phyloP scores from a whole-genome alignment of 2,113 vertebrate species.

The Gavia stellata region DNA sequence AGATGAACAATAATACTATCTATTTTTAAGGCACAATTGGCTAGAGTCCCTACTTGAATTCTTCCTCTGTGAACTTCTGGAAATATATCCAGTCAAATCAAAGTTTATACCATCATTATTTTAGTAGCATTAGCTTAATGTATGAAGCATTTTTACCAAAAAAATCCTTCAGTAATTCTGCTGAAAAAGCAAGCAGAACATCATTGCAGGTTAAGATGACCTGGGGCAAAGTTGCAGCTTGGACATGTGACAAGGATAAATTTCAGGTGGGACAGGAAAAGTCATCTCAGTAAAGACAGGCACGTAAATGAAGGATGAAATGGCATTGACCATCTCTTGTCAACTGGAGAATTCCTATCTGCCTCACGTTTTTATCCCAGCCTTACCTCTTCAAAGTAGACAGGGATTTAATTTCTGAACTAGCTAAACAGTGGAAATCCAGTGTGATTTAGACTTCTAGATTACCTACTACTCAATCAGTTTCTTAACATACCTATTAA shows the following conservation, averaged over 20 bases:
- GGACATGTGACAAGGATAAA: neutral
- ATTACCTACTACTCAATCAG: neutral
- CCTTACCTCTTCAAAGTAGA: neutral
- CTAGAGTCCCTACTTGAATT: conserved; percentile 30
- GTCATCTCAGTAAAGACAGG: neutral
- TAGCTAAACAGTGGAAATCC: neutral
- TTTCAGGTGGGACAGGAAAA: neutral
- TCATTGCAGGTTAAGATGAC: neutral
- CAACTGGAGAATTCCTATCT: neutral
- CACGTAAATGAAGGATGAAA: neutral
- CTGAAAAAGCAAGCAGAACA: neutral
- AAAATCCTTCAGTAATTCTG: neutral
- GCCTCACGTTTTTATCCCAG: neutral
- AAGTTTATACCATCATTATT: neutral
- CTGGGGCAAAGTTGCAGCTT: neutral
- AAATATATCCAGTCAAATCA: conserved; percentile 33
- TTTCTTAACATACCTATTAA: conserved; percentile 77
- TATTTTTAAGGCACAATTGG: conserved; percentile 62
- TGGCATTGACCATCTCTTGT: neutral
- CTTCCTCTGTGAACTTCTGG: conserved; percentile 53
- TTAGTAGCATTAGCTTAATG: neutral
- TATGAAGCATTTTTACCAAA: neutral
- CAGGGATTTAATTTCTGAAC: neutral
- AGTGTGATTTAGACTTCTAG: neutral
- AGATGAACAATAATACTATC: conserved; percentile 58